Evolutionary conservation across 2,888 invertebrate species (phyloP), one percentile per base, ranked within the genome.

Genomic region (Phorcus lineatus): DNA sequence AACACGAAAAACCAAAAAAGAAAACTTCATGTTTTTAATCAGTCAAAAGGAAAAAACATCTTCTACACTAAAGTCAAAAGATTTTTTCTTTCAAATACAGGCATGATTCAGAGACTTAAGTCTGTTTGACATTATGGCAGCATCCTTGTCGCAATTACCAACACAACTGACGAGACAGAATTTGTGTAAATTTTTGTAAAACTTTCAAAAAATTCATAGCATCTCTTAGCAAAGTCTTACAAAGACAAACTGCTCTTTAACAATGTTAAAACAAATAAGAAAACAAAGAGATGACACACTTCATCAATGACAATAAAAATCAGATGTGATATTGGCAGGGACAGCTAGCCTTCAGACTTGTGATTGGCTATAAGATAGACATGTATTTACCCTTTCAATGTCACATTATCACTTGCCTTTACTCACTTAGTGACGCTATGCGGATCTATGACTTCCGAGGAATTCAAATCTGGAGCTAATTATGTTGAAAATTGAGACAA

Each of bases 351-450:
- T 17, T 19, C 36, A 9, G 40, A 16, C 36, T 36, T 17, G 19
- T n/a, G 70, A 70, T 70, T 22, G 24, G n/a, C 40, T 70, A 9
- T 7, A n/a, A 70, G 70, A 70, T 70, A 70, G 19, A 70, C 19
- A 36, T 36, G 70, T 28, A 70, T 36, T 70, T 19, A 36, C 36
- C 70, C 36, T 36, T 36, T 70, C 36, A 70, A 40, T 36, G 70
- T 36, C 70, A 40, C 70, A 70, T 40, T 36, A 70, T 36, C 36
- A 40, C 36, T 36, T 7, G 70, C 40, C 17, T 40, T 36, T 36
- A 70, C 11, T 70, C 36, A 36, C 36, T 70, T 70, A 70, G 70
- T 40, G n/a, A 70, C 40, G 70, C 70, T 70, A 70, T 70, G 70
- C 36, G 19, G n/a, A 70, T n/a, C 36, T n/a, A 19, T 19, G 40